Conservation (phyloP, 2,113 vertebrate species). For the Lamprotornis superbus region DNA sequence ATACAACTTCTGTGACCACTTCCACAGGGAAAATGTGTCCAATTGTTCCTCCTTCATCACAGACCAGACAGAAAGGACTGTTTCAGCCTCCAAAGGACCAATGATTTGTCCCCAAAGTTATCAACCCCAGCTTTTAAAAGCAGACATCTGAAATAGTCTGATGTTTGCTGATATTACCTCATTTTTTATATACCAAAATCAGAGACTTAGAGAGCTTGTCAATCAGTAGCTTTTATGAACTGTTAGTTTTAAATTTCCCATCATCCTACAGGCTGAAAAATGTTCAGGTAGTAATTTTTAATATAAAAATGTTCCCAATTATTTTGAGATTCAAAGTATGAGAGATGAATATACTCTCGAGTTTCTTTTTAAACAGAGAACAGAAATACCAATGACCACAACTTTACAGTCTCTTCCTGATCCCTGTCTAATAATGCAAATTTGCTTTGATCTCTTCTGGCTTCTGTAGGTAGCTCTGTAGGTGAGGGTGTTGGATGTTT, state of each 20-base stretch:
- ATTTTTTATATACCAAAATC: not conserved
- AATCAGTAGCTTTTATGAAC: not conserved
- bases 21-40: not conserved
- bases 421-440: not conserved
- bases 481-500: not conserved
- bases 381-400: not conserved
- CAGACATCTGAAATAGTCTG: not conserved
- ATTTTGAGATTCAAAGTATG: not conserved
- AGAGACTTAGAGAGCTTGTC: not conserved
- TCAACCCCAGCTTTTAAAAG: not conserved
- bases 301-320: not conserved
- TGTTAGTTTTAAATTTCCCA: not conserved
- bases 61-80: not conserved
- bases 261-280: not conserved
- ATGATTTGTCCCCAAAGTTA: not conserved
- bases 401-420: not conserved
- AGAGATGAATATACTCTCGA: not conserved
- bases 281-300: not conserved
- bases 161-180: not conserved
- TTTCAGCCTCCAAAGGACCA: not conserved
- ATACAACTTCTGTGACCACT: not conserved
- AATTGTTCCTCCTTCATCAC: not conserved
- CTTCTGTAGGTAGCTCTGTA: not conserved
- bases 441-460: not conserved
- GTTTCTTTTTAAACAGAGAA: not conserved